Conservation (phyloP, 2,888 invertebrate species). For the Phaonia tiefii region DNA sequence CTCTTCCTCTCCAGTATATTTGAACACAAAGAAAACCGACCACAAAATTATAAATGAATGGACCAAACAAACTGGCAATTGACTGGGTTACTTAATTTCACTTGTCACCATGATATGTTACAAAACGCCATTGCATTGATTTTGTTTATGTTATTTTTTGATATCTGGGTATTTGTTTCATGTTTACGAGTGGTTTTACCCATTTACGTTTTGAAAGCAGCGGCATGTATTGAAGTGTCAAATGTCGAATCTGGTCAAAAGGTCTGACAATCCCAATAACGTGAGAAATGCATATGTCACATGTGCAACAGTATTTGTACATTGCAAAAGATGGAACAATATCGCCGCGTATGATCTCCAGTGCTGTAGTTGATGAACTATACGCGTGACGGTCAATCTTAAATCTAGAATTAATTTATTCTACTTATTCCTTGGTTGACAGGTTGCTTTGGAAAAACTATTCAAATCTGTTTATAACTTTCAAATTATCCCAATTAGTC, state of each 20-base stretch:
- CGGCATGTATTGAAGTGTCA: slow-evolving; percentile 37
- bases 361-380: not conserved
- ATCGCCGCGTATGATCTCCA: not conserved
- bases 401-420: too few relatives aligned
- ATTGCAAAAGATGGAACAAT: not conserved
- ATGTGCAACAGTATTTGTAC: not conserved
- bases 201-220: slow-evolving; percentile 12
- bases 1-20: too few relatives aligned
- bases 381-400: too few relatives aligned
- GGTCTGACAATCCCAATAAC: too few relatives aligned
- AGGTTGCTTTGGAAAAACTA: too few relatives aligned
- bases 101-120: slow-evolving; percentile 45
- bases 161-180: not conserved
- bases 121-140: slow-evolving; percentile 42
- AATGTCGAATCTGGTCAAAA: slow-evolving; percentile 16
- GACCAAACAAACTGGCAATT: not conserved
- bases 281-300: too few relatives aligned
- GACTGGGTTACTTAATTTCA: slow-evolving; percentile 39
- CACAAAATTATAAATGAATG: too few relatives aligned
- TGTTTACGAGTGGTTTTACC: slow-evolving; percentile 19
- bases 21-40: too few relatives aligned
- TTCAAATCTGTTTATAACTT: too few relatives aligned
- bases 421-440: too few relatives aligned
- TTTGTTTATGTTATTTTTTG: slow-evolving; percentile 5
- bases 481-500: not conserved